These are phyloP conservation scores for Drosophila quadrilineata DNA, from an alignment of 1,140 invertebrate species.

Conservation along the genomic window DNA sequence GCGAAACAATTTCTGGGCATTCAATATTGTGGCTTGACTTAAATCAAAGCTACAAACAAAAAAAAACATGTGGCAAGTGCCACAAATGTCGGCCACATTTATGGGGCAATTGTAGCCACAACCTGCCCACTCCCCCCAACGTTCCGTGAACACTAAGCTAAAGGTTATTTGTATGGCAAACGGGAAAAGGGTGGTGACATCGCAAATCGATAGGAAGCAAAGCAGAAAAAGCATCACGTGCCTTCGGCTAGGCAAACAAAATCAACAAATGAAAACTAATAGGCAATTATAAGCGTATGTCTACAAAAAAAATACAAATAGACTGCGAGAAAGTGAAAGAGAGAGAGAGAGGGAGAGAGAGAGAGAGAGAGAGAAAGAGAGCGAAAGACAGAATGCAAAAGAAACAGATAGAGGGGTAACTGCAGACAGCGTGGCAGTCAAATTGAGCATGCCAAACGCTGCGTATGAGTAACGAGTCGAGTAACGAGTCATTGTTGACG, in stretches of 20 bases:
- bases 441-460: conserved; percentile 27
- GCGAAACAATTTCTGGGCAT: conserved; percentile 2
- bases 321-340: not conserved
- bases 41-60: conserved; percentile 13
- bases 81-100: conserved; percentile 7
- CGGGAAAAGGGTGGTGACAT: too few relatives aligned
- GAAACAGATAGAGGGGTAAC: not conserved
- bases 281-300: conserved; percentile 70
- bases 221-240: conserved; percentile 47
- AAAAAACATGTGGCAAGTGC: not conserved
- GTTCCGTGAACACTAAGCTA: not conserved
- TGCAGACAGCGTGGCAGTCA: not conserved
- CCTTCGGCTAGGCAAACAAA: conserved; percentile 37
- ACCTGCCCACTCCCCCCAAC: not conserved
- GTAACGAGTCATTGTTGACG: too few relatives aligned
- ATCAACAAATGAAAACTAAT: conserved; percentile 77
- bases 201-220: conserved; percentile 19
- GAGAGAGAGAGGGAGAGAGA: not conserved
- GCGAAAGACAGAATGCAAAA: too few relatives aligned
- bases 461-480: conserved; percentile 29
- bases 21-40: conserved; percentile 3
- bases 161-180: too few relatives aligned
- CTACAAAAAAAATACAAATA: not conserved
- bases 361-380: not conserved
- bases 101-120: conserved; percentile 12